These are phyloP conservation scores for Rosalia funebris DNA, from an alignment of 2,888 invertebrate genomes.

Conservation along the genomic window DNA sequence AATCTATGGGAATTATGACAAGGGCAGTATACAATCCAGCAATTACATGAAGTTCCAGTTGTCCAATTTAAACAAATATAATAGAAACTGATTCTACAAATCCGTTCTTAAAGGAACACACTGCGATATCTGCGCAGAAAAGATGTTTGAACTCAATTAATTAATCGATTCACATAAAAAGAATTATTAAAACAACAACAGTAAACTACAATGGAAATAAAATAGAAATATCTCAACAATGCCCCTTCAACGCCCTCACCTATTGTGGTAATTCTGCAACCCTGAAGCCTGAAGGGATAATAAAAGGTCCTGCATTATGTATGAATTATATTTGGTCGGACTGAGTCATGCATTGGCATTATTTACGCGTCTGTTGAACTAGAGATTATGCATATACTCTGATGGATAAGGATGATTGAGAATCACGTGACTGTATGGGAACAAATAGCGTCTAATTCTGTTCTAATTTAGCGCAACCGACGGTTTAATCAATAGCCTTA, in stretches of 20 bases:
- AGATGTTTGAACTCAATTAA: too few species aligned
- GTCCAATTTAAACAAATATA: too few species aligned
- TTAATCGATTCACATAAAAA: not conserved
- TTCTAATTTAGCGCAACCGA: conserved; percentile 55
- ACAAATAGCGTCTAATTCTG: conserved; percentile 54
- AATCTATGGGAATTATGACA: too few species aligned
- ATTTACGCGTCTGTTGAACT: conserved; percentile 34
- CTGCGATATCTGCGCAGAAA: too few species aligned
- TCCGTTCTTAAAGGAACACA: too few species aligned
- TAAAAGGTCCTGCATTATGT: conserved; percentile 36
- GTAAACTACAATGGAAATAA: conserved; percentile 6
- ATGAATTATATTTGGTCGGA: conserved; percentile 33
- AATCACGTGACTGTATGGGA: conserved; percentile 46
- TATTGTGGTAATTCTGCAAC: conserved; percentile 31
- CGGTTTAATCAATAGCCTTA: conserved; percentile 61
- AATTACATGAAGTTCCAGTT: too few species aligned
- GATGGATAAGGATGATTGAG: conserved; percentile 47
- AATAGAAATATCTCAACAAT: conserved; percentile 64
- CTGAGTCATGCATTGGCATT: conserved; percentile 35
- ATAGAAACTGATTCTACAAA: too few species aligned
- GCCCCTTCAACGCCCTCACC: conserved; percentile 61
- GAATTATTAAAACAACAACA: conserved; percentile 3
- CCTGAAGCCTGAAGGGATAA: conserved; percentile 21
- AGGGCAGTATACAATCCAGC: too few species aligned
- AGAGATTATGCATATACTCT: conserved; percentile 41